Evolutionary conservation across 2,113 vertebrate species (phyloP).

Genomic region (Corydoras sp.): DNA sequence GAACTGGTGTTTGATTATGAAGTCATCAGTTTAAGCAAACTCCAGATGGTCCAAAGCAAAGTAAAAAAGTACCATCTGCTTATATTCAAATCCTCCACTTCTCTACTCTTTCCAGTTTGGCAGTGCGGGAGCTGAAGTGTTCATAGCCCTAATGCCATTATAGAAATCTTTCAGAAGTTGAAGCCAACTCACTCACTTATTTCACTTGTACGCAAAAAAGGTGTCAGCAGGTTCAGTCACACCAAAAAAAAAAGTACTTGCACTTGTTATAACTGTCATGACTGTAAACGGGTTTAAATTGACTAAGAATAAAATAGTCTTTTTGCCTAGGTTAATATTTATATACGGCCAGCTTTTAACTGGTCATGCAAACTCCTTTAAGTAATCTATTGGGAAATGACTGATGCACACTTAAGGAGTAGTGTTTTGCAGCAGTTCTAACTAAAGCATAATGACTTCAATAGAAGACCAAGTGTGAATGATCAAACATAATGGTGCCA

Average conservation of each 20-base stretch:
- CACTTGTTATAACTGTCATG: not conserved
- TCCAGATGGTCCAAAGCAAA: constrained; percentile 70
- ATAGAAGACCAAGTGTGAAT: constrained; percentile 22
- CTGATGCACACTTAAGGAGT: constrained; percentile 17
- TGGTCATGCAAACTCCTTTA: constrained; percentile 19
- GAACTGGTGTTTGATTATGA: constrained; percentile 68
- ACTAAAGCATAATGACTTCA: constrained; percentile 36
- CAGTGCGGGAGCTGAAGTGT: constrained; percentile 54
- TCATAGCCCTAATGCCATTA: constrained; percentile 71
- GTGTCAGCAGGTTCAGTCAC: constrained; percentile 35
- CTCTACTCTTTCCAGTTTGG: constrained; percentile 55
- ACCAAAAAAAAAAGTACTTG: constrained; percentile 33
- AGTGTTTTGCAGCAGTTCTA: constrained; percentile 31
- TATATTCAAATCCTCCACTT: constrained; percentile 65
- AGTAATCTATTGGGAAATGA: constrained; percentile 28
- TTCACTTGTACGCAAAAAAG: constrained; percentile 51
- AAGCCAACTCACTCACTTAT: constrained; percentile 66
- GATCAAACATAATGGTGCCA: constrained; percentile 32
- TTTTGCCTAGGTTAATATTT: constrained; percentile 13
- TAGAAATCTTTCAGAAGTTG: constrained; percentile 71
- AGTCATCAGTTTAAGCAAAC: constrained; percentile 73
- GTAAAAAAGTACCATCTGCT: constrained; percentile 75
- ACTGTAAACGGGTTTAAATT: not conserved
- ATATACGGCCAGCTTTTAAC: constrained; percentile 13
- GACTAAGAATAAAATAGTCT: not conserved